Base-by-base conservation (phyloP, 2,113 vertebrate genomes). In the Pluvialis apricaria region DNA sequence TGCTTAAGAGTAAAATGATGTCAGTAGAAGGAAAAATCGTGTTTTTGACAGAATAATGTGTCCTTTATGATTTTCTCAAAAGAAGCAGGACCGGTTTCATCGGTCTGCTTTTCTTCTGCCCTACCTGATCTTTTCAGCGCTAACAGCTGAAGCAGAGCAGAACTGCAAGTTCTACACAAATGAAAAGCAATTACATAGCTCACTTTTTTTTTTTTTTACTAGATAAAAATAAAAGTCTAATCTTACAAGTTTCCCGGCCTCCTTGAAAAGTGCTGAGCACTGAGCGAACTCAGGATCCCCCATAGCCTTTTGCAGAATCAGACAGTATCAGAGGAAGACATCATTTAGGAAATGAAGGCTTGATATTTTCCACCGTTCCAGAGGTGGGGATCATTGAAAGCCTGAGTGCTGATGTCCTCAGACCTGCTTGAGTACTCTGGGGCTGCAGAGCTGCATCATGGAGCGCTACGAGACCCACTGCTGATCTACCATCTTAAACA, bases 111-210 rank as follows among this genome's bases (percentile, higher is more conserved):
- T 94, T 93, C 66, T 82, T 85, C 32, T 62, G 52, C 42, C 36
- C 52, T 81, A 76, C 54, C 47, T 65, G 70, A 80, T 93, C 78
- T 94, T 94, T 91, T 86, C 66, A 57, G 60, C 0, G 2, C 66
- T 70, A 86, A 72, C 40, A 68, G 80, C 28, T 94, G 88, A 93
- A 92, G 84, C 47, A 84, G 83, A 92, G 52, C 75, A 95, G 44
- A 95, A 93, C 61, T 78, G 49, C 52, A 85, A 81, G 69, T 92
- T 90, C 69, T 83, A 88, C 45, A 84, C 80, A 95, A 68, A 84
- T 68, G 73, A 78, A 92, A 96, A 96, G 80, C 25, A 84, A 93
- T 92, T 81, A 91, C 36, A 65, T 6, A 75, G 24, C 29, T 38
- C 1, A 24, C 24, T 52, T 64, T 60, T 70, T 40, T 47, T 24